Evolutionary conservation across 2,797 vertebrate genomes (phyloP), one percentile per base, ranked within the genome.

Genomic region (Vireo griseus): DNA sequence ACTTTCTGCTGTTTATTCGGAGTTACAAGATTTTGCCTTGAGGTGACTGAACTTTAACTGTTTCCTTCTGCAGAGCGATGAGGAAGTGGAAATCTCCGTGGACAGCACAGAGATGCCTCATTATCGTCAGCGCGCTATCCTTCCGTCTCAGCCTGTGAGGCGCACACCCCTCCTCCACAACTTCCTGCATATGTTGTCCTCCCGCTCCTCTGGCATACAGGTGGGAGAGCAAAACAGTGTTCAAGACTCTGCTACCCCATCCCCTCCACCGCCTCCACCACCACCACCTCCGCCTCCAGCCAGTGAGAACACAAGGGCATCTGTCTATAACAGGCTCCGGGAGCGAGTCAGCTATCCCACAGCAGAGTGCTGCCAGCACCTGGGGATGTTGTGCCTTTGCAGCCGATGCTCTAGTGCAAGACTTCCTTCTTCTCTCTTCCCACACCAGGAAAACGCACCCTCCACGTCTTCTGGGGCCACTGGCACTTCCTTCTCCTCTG

Each of bases 161-260:
- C 99, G 99, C 86, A 99, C 99, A 1, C 99, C 99, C 63, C 99
- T 99, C 90, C 99, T 99, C 68, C 99, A 99, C 98, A 99, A 99
- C 98, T 99, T 99, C 98, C 98, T 99, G 93, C 99, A 99, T 98
- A 99, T 99, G 98, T 97, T 99, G 97, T 99, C 99, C 31, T 99
- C 99, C 31, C 99, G 99, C 92, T 99, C 99, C 33, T 99, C 99
- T 5, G 98, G 98, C 86, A 98, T 98, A 82, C 98, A 98, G 97
- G 96, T 98, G 95, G 98, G 98, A 97, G 98, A 98, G 97, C 98
- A 98, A 98, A 98, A 98, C 93, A 98, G 97, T 96, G 97, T 98
- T 97, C 98, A 98, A 97, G 98, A 98, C 97, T 98, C 98, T 84
- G 97, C 98, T 96, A 98, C 97, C 95, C 98, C 98, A 96, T 98